A percentile compares a stretch with the other conserved stretches of the same genome.
phyloP scores from a whole-genome alignment of 1,140 invertebrate species.

The Drosophila fuyamai region DNA sequence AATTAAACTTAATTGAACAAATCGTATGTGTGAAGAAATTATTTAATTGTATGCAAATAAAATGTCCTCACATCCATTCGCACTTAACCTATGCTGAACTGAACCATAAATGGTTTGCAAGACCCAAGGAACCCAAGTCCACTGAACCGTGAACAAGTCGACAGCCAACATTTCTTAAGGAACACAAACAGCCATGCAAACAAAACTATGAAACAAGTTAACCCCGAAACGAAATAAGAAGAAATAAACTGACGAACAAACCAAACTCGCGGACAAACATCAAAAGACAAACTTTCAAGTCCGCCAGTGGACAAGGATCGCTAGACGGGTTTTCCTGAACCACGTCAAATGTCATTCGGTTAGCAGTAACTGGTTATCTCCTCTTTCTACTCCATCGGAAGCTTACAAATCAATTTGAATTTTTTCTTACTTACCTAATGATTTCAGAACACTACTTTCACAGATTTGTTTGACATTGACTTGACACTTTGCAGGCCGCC shows the following conservation, averaged over 20 bases:
- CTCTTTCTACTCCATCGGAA: conserved; percentile 27
- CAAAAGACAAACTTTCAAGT: conserved; percentile 57
- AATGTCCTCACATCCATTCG: conserved; percentile 32
- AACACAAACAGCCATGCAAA: conserved; percentile 49
- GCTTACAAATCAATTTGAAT: conserved; percentile 70
- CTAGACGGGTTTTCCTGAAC: conserved; percentile 8
- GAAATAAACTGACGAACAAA: conserved; percentile 20
- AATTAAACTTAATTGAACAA: conserved; percentile 20
- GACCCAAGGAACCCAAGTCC: conserved; percentile 23
- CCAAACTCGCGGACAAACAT: conserved; percentile 46
- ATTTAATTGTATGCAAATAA: conserved; percentile 48
- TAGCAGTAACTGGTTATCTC: conserved; percentile 46
- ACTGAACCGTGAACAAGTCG: conserved; percentile 58
- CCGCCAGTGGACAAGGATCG: conserved; percentile 41
- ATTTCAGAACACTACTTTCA: conserved; percentile 43
- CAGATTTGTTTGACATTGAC: conserved; percentile 75
- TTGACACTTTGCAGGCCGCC: conserved; percentile 55
- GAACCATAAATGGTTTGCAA: conserved; percentile 14
- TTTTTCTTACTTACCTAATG: conserved; percentile 20
- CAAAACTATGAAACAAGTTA: conserved; percentile 52
- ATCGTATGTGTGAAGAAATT: conserved; percentile 39
- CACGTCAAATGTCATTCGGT: conserved; percentile 46
- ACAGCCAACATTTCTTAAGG: conserved; percentile 35
- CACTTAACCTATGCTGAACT: conserved; percentile 35
- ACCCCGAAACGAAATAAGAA: conserved; percentile 48